Evolutionary conservation across 2,113 vertebrate genomes (phyloP).

Genomic region (Balaeniceps rex): DNA sequence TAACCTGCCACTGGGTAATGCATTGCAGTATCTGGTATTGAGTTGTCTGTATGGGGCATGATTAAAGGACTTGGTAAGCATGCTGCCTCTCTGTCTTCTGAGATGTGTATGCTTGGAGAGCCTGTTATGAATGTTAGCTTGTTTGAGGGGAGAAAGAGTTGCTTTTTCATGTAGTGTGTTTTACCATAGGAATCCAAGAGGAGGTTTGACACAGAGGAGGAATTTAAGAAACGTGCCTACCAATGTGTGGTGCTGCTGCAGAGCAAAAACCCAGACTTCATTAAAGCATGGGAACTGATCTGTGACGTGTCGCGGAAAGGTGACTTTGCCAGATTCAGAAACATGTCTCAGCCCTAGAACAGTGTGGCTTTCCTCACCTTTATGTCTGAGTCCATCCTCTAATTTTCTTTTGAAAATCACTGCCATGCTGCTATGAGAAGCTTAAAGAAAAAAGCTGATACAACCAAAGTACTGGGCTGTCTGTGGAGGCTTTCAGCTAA

Average conservation of each 20-base stretch:
- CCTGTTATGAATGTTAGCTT: not conserved
- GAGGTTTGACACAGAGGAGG: constrained; percentile 93
- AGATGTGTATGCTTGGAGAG: not conserved
- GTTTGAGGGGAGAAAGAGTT: not conserved
- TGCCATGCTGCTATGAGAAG: not conserved
- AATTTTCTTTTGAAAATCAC: not conserved
- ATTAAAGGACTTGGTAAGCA: not conserved
- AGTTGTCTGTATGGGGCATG: not conserved
- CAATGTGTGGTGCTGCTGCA: constrained; percentile 93
- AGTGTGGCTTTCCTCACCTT: not conserved
- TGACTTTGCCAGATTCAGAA: constrained; percentile 18
- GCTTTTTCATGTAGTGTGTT: not conserved
- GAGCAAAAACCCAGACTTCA: constrained; percentile 90
- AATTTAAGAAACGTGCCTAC: constrained; percentile 94
- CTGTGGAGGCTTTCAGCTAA: not conserved
- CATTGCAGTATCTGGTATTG: not conserved
- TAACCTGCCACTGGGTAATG: not conserved
- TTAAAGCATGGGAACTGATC: constrained; percentile 93
- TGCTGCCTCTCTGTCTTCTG: not conserved
- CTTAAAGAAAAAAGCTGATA: not conserved
- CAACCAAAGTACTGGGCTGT: not conserved
- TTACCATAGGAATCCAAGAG: constrained; percentile 89
- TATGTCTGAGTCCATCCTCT: not conserved
- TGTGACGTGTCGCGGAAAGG: constrained; percentile 93
- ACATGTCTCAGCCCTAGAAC: not conserved